Base-by-base conservation (phyloP, 2,888 invertebrate genomes). In the Psococerastis gibbosa region DNA sequence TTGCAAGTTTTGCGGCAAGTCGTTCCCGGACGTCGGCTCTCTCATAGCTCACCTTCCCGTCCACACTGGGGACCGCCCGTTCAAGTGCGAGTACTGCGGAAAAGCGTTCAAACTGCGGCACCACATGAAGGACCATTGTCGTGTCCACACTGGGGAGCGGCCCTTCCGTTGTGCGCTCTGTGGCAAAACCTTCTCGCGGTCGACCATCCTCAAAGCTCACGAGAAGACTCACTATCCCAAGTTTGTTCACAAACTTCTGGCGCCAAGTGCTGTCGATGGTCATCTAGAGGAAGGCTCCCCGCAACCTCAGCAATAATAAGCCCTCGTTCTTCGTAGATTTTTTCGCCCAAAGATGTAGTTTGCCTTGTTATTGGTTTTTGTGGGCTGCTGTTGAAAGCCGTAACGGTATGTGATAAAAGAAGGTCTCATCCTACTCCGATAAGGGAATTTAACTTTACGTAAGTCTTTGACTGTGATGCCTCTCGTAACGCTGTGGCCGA, bases 111-210 rank as follows among this genome's bases (percentile, higher is more conserved):
- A 88, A 62, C 67, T 88, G 58, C 72, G 87, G 49, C 87, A 88
- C 62, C 87, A 88, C 67, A 87, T 88, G 87, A 88, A 88, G 66
- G 87, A 88, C 68, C 88, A 88, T 62, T 87, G 85, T 67, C 76
- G 87, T 57, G 87, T 88, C 50, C 88, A 88, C 62, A 88, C 87
- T 54, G 88, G 88, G 53, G 87, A 88, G 62, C 70, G 87, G 53
- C 87, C 87, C 38, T 88, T 88, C 68, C 75, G 85, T 55, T 88
- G 87, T 64, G 75, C 78, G 49, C 69, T 87, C 54, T 88, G 88
- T 64, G 87, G 87, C 50, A 88, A 88, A 63, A 87, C 85, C 50
- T 88, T 88, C 64, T 85, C 85, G 50, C 73, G 87, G 55, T 85
- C 85, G 53, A 87, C 87, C 50, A 88, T 88, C 61, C 66, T 88